Evolutionary conservation across 2,797 vertebrate species (phyloP), one percentile per base, ranked within the genome.

Genomic region (Mus caroli): DNA sequence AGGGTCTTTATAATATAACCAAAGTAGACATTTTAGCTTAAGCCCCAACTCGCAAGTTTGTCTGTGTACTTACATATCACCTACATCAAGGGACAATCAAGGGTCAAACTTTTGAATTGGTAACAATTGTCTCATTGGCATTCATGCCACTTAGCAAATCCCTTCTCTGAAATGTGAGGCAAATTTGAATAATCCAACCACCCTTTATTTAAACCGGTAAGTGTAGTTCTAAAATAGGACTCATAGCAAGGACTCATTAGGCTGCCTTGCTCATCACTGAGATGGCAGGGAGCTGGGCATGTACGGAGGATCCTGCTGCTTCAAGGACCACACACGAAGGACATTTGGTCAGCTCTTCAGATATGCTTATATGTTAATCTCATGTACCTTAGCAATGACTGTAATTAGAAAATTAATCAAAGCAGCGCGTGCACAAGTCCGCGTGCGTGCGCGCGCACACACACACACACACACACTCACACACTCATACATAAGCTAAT

Each of bases 11-110:
- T 20, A 62, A 58, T 20, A 62, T 95, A 56, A 31, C 19, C 26
- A 91, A 71, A 82, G 43, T 94, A 96, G 64, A 82, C n/a, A 77
- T 60, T 22, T 67, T 54, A 28, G 78, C 15, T 94, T 91, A 91
- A 46, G 28, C 67, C 26, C 24, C 28, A 86, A 17, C 90, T 86
- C 73, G 83, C 37, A 56, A 64, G 64, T 34, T 26, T 13, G 52
- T 58, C 22, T 37, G 22, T 54, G 0, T 50, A 40, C 43, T 24
- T 17, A 14, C 34, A 31, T 6, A 71, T 15, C 24, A 85, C 22
- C 46, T 40, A 22, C 79, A 54, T 15, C 77, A 88, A 77, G 46
- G 54, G 82, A 58, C 5, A 92, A 3, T 56, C 26, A 10, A 50
- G 50, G 50, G 17, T 79, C 19, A 54, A 52, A 52, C 73, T 89